Evolutionary conservation across 1,140 invertebrate species (phyloP).

Genomic region (Panulirus ornatus): DNA sequence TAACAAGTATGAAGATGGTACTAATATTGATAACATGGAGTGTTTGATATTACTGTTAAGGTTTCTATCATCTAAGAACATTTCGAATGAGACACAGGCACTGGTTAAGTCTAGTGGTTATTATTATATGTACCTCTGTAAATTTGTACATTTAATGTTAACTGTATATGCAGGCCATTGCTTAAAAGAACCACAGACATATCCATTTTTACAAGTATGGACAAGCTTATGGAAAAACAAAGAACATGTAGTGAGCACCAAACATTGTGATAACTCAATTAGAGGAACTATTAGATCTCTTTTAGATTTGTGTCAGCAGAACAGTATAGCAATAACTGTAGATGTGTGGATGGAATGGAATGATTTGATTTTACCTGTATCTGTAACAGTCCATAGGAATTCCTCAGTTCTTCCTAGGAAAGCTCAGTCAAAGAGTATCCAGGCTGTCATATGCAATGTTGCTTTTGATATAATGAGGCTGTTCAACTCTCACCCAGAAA

Average conservation of each 20-base stretch:
- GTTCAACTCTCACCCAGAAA: background rate
- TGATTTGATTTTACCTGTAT: conserved; percentile 29
- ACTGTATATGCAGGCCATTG: background rate
- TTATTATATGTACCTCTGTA: conserved; percentile 44
- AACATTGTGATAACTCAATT: background rate
- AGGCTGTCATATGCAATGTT: conserved; percentile 51
- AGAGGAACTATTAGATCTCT: conserved; percentile 14
- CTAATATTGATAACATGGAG: background rate
- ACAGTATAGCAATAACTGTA: conserved; percentile 24
- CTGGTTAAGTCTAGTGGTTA: conserved; percentile 51
- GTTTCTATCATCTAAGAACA: conserved; percentile 34
- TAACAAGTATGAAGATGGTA: background rate
- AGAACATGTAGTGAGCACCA: background rate
- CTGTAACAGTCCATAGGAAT: background rate
- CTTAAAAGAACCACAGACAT: conserved; percentile 1
- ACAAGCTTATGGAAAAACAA: conserved; percentile 24
- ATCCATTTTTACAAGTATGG: conserved; percentile 18
- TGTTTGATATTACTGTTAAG: conserved; percentile 12
- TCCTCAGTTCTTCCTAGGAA: background rate
- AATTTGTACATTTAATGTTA: conserved; percentile 39
- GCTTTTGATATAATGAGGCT: conserved; percentile 49
- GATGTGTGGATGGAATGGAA: conserved; percentile 55
- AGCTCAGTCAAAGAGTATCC: conserved; percentile 27
- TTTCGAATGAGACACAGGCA: conserved; percentile 3
- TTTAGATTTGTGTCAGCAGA: conserved; percentile 22